Evolutionary conservation across 2,113 vertebrate genomes (phyloP).

Genomic region (Petromus typicus): DNA sequence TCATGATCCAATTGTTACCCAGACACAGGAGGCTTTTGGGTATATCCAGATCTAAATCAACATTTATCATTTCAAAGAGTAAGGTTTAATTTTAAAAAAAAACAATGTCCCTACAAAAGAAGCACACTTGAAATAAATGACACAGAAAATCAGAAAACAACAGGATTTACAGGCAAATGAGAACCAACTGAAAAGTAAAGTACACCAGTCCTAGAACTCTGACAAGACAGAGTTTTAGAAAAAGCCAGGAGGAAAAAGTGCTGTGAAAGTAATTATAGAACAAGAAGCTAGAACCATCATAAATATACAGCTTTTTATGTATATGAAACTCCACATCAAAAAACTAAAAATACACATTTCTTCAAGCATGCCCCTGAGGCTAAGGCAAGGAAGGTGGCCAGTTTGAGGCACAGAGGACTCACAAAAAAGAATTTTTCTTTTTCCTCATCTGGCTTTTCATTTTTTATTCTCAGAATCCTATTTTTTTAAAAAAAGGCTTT

Average conservation of each 20-base stretch:
- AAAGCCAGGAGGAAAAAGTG: neutral
- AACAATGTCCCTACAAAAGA: neutral
- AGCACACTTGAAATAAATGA: neutral
- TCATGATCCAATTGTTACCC: neutral
- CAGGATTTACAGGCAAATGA: neutral
- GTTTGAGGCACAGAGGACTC: neutral
- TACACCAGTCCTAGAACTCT: neutral
- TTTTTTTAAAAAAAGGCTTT: too few species aligned
- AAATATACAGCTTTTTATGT: neutral
- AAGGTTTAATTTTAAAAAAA: neutral
- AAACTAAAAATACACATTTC: neutral
- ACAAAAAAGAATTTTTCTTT: neutral
- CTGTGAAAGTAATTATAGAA: neutral
- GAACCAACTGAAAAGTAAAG: neutral
- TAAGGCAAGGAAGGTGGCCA: neutral
- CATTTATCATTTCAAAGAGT: neutral
- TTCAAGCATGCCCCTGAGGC: neutral
- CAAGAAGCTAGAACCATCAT: neutral
- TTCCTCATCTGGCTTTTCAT: neutral
- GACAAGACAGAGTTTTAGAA: neutral
- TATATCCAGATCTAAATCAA: neutral
- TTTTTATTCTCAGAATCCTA: neutral
- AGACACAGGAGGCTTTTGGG: neutral
- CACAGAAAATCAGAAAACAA: neutral
- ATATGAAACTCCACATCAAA: neutral